Evolutionary conservation across 2,113 vertebrate genomes (phyloP), one percentile per base, ranked within the genome.

Genomic region (Clinocottus analis): DNA sequence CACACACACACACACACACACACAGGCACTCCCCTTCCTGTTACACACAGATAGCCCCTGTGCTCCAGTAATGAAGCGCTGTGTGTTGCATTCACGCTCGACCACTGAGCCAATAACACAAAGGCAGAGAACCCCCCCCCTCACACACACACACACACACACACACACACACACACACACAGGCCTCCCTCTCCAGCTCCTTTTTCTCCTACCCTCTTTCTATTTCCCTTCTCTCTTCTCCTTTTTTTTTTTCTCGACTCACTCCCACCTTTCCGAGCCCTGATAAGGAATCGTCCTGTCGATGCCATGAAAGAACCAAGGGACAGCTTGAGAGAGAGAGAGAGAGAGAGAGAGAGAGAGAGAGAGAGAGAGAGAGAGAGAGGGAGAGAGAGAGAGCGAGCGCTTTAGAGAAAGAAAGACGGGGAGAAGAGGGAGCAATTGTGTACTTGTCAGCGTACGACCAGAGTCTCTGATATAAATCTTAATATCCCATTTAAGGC

Each of bases 401-500:
- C n/a, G n/a, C n/a, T n/a, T n/a, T n/a, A n/a, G n/a, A n/a, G 81
- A 76, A 74, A 78, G 75, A 78, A 77, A 69, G 88, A 87, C 82
- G 61, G 77, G 11, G 72, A 84, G 85, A 79, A 85, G 85, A 86
- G 78, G 80, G 41, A 78, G 85, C 66, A 85, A 92, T 92, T 91
- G 92, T 91, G 83, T 87, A 82, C 68, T 86, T 93, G 91, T 92
- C 91, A 90, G 83, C 43, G 25, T 75, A 83, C 74, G 77, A 78
- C 80, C 65, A 35, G 74, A 86, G 87, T 66, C 91, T 80, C 79
- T 87, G 92, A 94, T 93, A 93, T 93, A 90, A 93, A 94, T 94
- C 93, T 95, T 92, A 92, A 94, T 93, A 92, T 93, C 89, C 91
- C 90, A 92, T 92, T 93, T 91, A 94, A 92, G 87, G 86, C 80